Evolutionary conservation across 2,113 vertebrate genomes (phyloP), one percentile per base, ranked within the genome.

Genomic region (Noctilio leporinus): DNA sequence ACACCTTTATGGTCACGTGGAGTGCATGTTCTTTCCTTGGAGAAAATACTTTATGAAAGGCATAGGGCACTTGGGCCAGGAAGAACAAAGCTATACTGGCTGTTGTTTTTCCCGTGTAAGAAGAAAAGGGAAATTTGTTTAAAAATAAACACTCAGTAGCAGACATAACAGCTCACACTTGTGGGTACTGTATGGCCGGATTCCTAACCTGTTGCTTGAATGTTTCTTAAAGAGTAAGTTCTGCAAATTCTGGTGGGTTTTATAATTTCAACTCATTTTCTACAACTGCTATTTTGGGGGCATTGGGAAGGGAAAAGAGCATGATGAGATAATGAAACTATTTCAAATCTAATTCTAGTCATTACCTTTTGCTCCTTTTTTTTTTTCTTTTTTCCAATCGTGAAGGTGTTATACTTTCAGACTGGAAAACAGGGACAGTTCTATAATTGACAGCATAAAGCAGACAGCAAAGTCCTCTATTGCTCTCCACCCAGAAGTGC

Each of bases 31-130:
- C 76, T 91, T 72, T 84, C 35, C 90, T 80, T 11, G 55, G 70
- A 51, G 91, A 57, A 95, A 45, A 51, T 64, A 51, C 51, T 57
- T 95, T 65, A 35, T 38, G 87, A 81, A 82, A 95, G 70, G 85
- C 15, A 7, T 24, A 40, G 65, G 24, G 55, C 59, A 78, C 40
- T 22, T 62, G 77, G 38, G 28, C 51, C 62, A 38, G 43, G 28
- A 88, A 53, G 70, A 62, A 47, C 17, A 62, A 73, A 80, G 78
- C 38, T 40, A 20, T 11, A 1, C 11, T 33, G 51, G 53, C 12
- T 49, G 20, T 35, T 84, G 77, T 40, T 53, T 84, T 53, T 53
- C 19, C 4, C 28, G 80, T 26, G 35, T 26, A 24, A 62, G 64
- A 38, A 69, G 28, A 89, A 85, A 91, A 38, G 16, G 76, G 73